Conservation (phyloP, 2,113 vertebrate genomes). For the Amazona vittata region DNA sequence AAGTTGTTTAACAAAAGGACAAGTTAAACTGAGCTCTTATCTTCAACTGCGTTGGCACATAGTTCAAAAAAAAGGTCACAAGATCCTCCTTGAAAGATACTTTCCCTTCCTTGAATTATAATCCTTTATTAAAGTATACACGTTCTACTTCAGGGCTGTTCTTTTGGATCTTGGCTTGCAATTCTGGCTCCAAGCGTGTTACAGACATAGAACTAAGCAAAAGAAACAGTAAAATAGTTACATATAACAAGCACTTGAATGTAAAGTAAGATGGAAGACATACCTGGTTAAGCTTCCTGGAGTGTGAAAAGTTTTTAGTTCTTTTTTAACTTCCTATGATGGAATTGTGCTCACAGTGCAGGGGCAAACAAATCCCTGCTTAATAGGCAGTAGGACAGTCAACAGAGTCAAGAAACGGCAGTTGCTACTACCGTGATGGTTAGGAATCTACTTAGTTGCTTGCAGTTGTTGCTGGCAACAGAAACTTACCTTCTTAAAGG, state of each 20-base stretch:
- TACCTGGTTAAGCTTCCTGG: neutral
- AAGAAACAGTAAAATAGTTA: constrained; percentile 24
- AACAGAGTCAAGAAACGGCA: neutral
- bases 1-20: constrained; percentile 19
- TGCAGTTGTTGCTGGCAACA: neutral
- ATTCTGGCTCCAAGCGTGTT: constrained; percentile 86
- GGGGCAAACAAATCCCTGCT: neutral
- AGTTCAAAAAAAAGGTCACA: constrained; percentile 13
- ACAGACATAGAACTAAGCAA: constrained; percentile 88
- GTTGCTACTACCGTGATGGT: neutral
- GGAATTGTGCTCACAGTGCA: neutral
- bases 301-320: neutral
- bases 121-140: constrained; percentile 97
- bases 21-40: neutral
- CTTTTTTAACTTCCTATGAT: neutral
- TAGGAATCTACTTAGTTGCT: neutral
- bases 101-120: constrained; percentile 70
- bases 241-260: neutral
- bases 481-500: neutral
- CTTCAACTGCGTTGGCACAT: neutral
- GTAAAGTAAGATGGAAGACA: neutral
- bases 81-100: neutral
- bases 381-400: neutral
- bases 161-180: constrained; percentile 89
- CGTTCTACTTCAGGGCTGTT: constrained; percentile 80